phyloP scores from a whole-genome alignment of 2,888 invertebrate species.

The Eupeodes luniger region DNA sequence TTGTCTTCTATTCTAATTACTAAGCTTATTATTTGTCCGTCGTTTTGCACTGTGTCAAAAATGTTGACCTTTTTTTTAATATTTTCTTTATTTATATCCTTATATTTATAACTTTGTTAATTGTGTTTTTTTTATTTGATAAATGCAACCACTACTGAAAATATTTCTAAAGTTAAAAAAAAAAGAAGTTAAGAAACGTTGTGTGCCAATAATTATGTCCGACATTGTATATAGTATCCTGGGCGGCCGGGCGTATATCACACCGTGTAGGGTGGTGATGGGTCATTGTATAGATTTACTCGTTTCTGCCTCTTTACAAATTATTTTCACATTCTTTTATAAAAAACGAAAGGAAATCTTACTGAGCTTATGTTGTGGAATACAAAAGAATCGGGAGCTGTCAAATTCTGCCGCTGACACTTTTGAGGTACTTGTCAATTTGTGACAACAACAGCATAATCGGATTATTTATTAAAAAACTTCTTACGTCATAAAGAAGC shows the following conservation, averaged over 20 bases:
- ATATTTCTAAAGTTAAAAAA: too few species aligned
- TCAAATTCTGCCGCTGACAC: conserved; percentile 11
- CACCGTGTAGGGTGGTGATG: conserved; percentile 7
- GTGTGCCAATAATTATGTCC: background rate
- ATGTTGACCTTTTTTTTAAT: too few species aligned
- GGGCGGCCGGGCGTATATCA: conserved; percentile 7
- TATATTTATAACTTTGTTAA: too few species aligned
- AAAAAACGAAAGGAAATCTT: conserved; percentile 52
- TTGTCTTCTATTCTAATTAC: too few species aligned
- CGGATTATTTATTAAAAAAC: conserved; percentile 45
- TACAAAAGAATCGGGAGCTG: conserved; percentile 41
- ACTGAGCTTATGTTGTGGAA: conserved; percentile 14
- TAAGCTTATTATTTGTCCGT: too few species aligned
- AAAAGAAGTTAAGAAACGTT: too few species aligned
- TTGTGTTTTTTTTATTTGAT: too few species aligned
- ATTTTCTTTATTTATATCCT: too few species aligned
- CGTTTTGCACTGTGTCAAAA: too few species aligned
- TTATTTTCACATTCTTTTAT: conserved; percentile 2
- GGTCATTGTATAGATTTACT: conserved; percentile 19
- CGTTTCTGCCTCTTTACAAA: background rate
- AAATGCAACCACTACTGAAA: too few species aligned
- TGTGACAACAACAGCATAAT: conserved; percentile 48
- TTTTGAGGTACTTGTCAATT: conserved; percentile 12
- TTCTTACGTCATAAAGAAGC: conserved; percentile 13
- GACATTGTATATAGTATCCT: background rate